Conservation (phyloP, 2,888 invertebrate species). For the Sesia bembeciformis region DNA sequence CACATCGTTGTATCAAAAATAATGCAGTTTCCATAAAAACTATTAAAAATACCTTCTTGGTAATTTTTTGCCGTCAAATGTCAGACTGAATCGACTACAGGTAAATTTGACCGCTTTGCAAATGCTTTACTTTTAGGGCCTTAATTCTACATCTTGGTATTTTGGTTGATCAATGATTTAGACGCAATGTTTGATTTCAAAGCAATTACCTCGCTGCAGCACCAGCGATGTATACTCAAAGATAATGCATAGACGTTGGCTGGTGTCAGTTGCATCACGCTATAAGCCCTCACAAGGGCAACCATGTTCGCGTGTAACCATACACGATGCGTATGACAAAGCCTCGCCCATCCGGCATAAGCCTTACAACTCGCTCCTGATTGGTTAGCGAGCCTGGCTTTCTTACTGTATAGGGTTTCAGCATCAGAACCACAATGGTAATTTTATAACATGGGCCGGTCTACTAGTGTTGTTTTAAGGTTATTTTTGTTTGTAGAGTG, state of each 20-base stretch:
- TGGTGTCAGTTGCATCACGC: slow-evolving; percentile 5
- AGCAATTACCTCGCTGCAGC: no score
- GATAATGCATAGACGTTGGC: not conserved
- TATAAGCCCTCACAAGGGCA: slow-evolving; percentile 7
- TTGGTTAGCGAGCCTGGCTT: slow-evolving; percentile 34
- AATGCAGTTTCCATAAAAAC: no score
- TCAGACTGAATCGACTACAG: no score
- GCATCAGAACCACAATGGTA: slow-evolving; percentile 25
- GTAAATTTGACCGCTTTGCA: no score
- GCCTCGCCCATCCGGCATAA: slow-evolving; percentile 34
- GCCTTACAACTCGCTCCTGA: slow-evolving; percentile 28
- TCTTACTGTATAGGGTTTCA: slow-evolving; percentile 41
- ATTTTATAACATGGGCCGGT: slow-evolving; percentile 17
- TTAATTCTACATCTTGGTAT: no score
- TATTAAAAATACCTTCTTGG: no score
- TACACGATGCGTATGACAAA: slow-evolving; percentile 22
- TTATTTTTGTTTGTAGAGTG: not conserved
- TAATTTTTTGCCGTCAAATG: no score
- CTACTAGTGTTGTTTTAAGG: slow-evolving; percentile 1
- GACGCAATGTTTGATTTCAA: no score
- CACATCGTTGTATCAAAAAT: no score
- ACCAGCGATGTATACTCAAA: no score
- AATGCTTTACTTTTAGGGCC: no score
- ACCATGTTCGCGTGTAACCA: slow-evolving; percentile 18
- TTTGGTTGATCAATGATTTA: no score